Conservation (phyloP, 1,140 invertebrate genomes). For the Drosophila aff. region DNA sequence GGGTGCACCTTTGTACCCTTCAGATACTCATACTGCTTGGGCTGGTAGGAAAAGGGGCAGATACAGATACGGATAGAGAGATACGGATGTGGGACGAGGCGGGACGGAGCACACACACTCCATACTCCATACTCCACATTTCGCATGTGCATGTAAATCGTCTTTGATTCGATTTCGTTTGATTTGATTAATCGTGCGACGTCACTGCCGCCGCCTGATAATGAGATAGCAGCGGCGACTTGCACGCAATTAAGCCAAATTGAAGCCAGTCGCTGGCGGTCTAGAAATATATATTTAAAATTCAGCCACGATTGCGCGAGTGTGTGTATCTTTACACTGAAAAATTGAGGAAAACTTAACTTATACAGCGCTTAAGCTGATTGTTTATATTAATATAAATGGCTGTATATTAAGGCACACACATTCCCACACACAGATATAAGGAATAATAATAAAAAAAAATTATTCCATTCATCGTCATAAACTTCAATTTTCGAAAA, state of each 20-base stretch:
- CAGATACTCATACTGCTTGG: slow-evolving; percentile 21
- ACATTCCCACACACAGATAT: slow-evolving; percentile 15
- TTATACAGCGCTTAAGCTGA: slow-evolving; percentile 64
- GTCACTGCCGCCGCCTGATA: slow-evolving; percentile 63
- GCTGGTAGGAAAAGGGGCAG: slow-evolving; percentile 18
- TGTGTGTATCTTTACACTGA: not conserved
- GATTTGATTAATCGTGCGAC: slow-evolving; percentile 81
- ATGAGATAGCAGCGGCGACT: slow-evolving; percentile 66
- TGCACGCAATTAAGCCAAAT: slow-evolving; percentile 76
- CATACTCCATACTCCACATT: slow-evolving; percentile 19
- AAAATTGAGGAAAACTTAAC: slow-evolving; percentile 57
- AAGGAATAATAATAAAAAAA: slow-evolving; percentile 54
- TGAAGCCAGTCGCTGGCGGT: slow-evolving; percentile 19
- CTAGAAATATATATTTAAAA: slow-evolving; percentile 44
- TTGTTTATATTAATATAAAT: slow-evolving; percentile 82
- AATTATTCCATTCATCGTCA: slow-evolving; percentile 83
- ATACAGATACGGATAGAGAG: slow-evolving; percentile 23
- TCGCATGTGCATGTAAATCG: slow-evolving; percentile 74
- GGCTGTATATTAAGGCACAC: slow-evolving; percentile 58
- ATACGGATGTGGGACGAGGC: slow-evolving; percentile 5
- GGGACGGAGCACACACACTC: slow-evolving; percentile 5
- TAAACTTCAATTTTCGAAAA: slow-evolving; percentile 85
- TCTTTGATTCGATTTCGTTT: slow-evolving; percentile 82
- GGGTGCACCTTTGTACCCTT: slow-evolving; percentile 10
- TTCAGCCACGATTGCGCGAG: not conserved